Evolutionary conservation across 2,888 invertebrate genomes (phyloP), one percentile per base, ranked within the genome.

Genomic region (Scaptomyza polygonia): DNA sequence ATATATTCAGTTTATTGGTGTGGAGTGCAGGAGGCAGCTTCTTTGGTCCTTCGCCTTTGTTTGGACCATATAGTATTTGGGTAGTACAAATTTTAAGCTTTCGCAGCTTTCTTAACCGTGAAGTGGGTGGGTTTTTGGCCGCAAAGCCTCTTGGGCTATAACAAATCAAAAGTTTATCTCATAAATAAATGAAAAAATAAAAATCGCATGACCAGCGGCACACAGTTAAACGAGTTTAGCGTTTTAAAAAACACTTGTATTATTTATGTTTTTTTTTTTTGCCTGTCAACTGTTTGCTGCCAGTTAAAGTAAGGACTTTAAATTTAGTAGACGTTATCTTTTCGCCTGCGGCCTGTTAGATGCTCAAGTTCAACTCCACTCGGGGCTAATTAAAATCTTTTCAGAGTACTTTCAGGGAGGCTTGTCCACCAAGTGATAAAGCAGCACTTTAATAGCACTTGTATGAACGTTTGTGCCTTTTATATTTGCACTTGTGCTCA

Each of bases 121-220:
- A 39, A 16, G 39, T 8, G 11, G 18, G 42, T n/a, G 25, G 30
- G 48, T 12, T 56, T 52, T 42, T 36, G 29, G 7, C 25, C 43
- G n/a, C 47, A 21, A 16, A 55, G 27, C 21, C 43, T 36, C 43
- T 47, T 34, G 39, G 36, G 48, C 45, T 40, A 56, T 52, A 45
- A 82, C 73, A 82, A 83, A 82, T 82, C 84, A 83, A 77, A 82
- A 83, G 73, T 83, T 82, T 78, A 76, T 72, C 81, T 76, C 80
- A 69, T 80, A 82, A 83, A 82, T 82, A 82, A 80, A 76, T 72
- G 71, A 71, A 65, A 71, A 65, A 61, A 73, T 64, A 70, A 64
- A 56, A 71, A 34, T 29, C 54, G 54, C 62, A 63, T 69, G 55
- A 57, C 79, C 63, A 44, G 42, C 18, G 64, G 79, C 76, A 44